Conservation (phyloP, 2,797 vertebrate species). For the Crotalus adamanteus region DNA sequence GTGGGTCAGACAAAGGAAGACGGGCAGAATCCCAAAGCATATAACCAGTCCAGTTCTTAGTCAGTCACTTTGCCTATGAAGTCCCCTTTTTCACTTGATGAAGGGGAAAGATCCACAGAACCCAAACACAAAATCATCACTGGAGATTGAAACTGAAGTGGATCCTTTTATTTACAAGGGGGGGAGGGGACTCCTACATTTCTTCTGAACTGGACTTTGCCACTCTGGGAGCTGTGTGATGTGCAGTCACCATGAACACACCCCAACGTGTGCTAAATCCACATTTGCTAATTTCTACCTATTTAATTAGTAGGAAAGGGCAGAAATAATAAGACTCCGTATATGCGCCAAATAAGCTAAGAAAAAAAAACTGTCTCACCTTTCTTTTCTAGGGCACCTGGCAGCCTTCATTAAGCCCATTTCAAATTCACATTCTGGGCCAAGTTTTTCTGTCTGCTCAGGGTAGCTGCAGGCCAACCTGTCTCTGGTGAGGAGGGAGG, state of each 20-base stretch:
- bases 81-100: background rate
- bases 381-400: background rate
- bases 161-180: background rate
- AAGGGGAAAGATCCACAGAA: background rate
- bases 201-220: background rate
- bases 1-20: background rate
- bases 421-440: background rate
- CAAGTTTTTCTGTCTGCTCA: background rate
- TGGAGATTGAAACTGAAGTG: background rate
- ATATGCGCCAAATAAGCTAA: background rate
- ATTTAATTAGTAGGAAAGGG: too few relatives aligned
- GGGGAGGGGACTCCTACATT: background rate
- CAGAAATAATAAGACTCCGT: too few relatives aligned
- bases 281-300: background rate
- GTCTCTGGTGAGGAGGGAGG: background rate
- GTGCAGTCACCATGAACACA: background rate
- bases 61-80: background rate
- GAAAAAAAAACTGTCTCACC: fast-evolving
- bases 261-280: background rate
- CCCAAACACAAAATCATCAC: background rate
- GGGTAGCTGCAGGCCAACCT: background rate
- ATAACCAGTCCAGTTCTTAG: background rate
- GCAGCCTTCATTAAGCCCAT: background rate
- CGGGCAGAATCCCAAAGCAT: background rate
- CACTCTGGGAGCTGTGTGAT: background rate